phyloP scores from a whole-genome alignment of 2,113 vertebrate genomes.

The Hepsetus odoe region DNA sequence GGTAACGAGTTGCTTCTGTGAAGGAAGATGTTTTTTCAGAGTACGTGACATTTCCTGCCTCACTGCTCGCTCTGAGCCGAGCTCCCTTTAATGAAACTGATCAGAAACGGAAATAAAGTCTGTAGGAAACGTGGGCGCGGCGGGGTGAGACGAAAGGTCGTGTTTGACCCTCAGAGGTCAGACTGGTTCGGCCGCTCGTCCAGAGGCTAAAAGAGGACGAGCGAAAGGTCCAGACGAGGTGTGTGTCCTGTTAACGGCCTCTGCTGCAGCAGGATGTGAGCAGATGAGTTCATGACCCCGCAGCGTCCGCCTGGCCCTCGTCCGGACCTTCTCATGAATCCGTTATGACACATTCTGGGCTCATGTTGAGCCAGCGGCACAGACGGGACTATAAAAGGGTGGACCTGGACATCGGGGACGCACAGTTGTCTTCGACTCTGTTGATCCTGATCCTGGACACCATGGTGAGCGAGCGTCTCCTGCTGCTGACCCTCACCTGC shows the following conservation, averaged over 20 bases:
- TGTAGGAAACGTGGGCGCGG: not conserved
- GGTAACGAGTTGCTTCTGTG: too few species aligned
- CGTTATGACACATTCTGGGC: conserved; percentile 2
- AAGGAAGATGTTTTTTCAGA: not conserved
- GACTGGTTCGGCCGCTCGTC: not conserved
- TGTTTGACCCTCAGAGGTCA: not conserved
- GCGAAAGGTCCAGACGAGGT: not conserved
- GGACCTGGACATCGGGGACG: too few species aligned
- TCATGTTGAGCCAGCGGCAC: too few species aligned
- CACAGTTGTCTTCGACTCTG: too few species aligned
- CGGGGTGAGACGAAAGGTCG: not conserved
- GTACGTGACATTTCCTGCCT: not conserved
- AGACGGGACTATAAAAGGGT: conserved; percentile 32
- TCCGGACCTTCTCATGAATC: conserved; percentile 4
- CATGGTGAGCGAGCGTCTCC: conserved; percentile 60
- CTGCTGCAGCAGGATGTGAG: conserved; percentile 27
- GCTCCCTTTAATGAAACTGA: not conserved
- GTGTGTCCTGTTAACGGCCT: not conserved
- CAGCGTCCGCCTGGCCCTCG: not conserved
- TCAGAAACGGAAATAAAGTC: not conserved
- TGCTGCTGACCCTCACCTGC: conserved; percentile 55
- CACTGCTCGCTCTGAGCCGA: not conserved
- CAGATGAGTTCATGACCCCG: conserved; percentile 27
- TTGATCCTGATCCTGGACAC: conserved; percentile 33
- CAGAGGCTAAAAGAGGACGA: not conserved